These are phyloP conservation scores for Plemyria rubiginata DNA, from an alignment of 2,888 invertebrate genomes.

Conservation along the genomic window DNA sequence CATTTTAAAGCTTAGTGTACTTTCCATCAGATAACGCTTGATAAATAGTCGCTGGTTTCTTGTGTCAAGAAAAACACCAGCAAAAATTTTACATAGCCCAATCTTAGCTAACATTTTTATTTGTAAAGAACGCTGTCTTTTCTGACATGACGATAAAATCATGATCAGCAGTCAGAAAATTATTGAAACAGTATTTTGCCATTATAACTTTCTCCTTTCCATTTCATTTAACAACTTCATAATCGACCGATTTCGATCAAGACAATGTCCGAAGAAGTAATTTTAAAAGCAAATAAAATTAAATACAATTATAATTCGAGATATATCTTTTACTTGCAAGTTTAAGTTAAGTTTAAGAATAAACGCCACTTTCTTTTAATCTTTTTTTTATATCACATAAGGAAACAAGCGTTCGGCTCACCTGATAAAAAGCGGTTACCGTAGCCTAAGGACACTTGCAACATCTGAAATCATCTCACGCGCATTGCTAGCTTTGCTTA, in stretches of 20 bases:
- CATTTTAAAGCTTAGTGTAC: conserved; percentile 11
- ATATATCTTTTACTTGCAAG: conserved; percentile 2
- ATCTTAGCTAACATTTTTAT: conserved; percentile 40
- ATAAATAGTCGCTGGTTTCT: conserved; percentile 16
- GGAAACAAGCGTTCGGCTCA: no score
- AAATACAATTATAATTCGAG: neutral
- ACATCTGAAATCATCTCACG: no score
- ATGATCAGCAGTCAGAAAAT: conserved; percentile 29
- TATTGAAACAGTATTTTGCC: conserved; percentile 32
- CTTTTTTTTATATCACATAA: no score
- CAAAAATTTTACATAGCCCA: conserved; percentile 26
- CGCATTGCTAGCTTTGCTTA: no score
- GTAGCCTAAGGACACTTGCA: no score
- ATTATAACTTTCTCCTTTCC: conserved; percentile 39
- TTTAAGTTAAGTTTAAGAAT: neutral
- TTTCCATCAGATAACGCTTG: conserved; percentile 28
- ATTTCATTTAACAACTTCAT: conserved; percentile 29
- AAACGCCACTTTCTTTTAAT: neutral
- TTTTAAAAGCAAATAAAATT: conserved; percentile 12
- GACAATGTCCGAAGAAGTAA: conserved; percentile 3
- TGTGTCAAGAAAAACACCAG: conserved; percentile 17
- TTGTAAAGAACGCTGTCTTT: conserved; percentile 26
- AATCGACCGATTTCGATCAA: conserved; percentile 35
- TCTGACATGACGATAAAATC: conserved; percentile 40
- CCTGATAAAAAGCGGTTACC: no score